Evolutionary conservation across 2,888 invertebrate genomes (phyloP).

Genomic region (Andricus curvator): DNA sequence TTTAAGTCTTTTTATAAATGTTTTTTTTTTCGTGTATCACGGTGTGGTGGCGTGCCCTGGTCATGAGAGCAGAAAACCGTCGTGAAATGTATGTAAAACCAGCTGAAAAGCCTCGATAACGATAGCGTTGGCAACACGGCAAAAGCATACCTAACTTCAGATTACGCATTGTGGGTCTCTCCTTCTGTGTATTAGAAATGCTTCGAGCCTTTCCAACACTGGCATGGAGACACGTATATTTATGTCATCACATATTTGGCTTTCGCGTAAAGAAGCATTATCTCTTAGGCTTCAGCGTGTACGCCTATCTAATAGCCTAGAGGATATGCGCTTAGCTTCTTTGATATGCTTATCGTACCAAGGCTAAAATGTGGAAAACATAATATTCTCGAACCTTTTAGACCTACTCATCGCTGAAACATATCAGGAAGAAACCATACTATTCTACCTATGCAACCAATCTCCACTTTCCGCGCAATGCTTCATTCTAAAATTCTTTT

Average conservation of each 20-base stretch:
- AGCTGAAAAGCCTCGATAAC: slow-evolving; percentile 71
- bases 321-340: slow-evolving; percentile 38
- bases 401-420: slow-evolving; percentile 11
- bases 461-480: neutral
- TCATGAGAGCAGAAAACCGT: slow-evolving; percentile 70
- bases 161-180: slow-evolving; percentile 58
- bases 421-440: neutral
- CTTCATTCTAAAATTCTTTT: neutral
- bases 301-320: slow-evolving; percentile 49
- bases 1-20: neutral
- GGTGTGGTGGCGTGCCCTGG: slow-evolving; percentile 48
- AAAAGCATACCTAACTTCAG: slow-evolving; percentile 60
- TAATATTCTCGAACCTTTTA: slow-evolving; percentile 32
- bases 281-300: slow-evolving; percentile 43
- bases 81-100: slow-evolving; percentile 71
- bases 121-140: slow-evolving; percentile 66
- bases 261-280: slow-evolving; percentile 49
- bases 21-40: neutral
- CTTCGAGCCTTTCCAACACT: slow-evolving; percentile 47
- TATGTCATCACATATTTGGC: slow-evolving; percentile 46
- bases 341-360: slow-evolving; percentile 28
- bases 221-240: slow-evolving; percentile 49
- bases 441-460: neutral
- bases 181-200: slow-evolving; percentile 51
- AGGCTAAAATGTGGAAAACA: slow-evolving; percentile 38